These are phyloP conservation scores for Euzophera pinguis DNA, from an alignment of 2,888 invertebrate species.

Conservation along the genomic window DNA sequence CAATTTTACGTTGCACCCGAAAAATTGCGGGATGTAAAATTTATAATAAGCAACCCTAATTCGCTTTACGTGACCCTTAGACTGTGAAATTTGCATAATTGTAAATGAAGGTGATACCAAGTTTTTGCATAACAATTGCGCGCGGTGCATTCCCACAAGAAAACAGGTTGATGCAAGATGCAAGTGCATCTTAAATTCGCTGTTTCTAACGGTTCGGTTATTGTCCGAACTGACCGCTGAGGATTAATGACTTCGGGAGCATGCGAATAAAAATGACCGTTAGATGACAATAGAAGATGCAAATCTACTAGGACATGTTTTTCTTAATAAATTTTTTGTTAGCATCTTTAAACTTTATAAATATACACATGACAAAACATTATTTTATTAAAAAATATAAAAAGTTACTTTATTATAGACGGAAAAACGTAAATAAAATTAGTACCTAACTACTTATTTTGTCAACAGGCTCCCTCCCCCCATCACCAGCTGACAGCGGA, in stretches of 20 bases:
- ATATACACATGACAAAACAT: too few relatives aligned
- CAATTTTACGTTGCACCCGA: background rate
- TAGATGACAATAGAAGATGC: slow-evolving; percentile 33
- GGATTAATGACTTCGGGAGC: slow-evolving; percentile 2
- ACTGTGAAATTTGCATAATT: slow-evolving; percentile 55
- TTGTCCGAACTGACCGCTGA: slow-evolving; percentile 44
- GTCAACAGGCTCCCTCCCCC: slow-evolving; percentile 92
- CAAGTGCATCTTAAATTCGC: slow-evolving; percentile 48
- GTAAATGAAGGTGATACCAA: slow-evolving; percentile 53
- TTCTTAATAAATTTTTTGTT: background rate
- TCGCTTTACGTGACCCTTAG: slow-evolving; percentile 27
- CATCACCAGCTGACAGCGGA: slow-evolving; percentile 98
- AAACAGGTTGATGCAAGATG: slow-evolving; percentile 45
- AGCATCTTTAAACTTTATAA: too few relatives aligned
- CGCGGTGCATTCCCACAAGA: slow-evolving; percentile 50
- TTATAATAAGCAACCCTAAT: slow-evolving; percentile 41
- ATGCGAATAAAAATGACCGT: slow-evolving; percentile 37
- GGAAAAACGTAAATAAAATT: background rate
- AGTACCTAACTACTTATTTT: slow-evolving; percentile 11
- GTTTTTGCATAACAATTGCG: slow-evolving; percentile 55
- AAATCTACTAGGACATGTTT: slow-evolving; percentile 7
- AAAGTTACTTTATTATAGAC: background rate
- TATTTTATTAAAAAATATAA: too few relatives aligned
- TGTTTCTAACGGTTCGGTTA: slow-evolving; percentile 50
- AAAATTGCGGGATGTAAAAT: slow-evolving; percentile 15